Base-by-base conservation (phyloP, 2,888 invertebrate genomes). In the Erynnis tages region DNA sequence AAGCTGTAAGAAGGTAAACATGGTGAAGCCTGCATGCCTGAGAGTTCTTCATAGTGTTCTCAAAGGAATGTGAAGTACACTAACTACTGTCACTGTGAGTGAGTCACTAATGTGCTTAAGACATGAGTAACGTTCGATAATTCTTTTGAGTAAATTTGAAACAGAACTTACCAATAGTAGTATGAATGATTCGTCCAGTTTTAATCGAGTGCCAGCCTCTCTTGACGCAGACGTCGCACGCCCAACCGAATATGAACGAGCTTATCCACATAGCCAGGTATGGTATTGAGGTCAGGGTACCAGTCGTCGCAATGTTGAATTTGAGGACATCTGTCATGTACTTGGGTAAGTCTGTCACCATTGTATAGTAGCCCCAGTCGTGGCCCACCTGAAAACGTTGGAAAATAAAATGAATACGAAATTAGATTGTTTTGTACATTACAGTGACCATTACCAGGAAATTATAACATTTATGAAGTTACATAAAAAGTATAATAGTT, bases 341-440 rank as follows among this genome's bases (percentile, higher is more conserved):
- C 53, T 92, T 93, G 0, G 94, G 94, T 1, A 94, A 82, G 65
- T 94, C 93, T 8, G 93, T 93, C 10, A 93, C 92, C 91, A 94
- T 92, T 1, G 93, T 93, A 66, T 93, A 94, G 69, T 93, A 92
- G 0, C 93, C 93, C 93, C 93, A 94, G 60, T 93, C 89, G 60
- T 89, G 89, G 11, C 89, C 89, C 19, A 89, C 74, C 89, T 89
- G 69, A 0, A 71, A 68, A 13, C 0, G n/a, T 21, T 11, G 6
- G 4, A 37, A 21, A 10, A 32, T 13, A 14, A 5, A 11, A 2
- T n/a, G 2, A 11, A 27, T 27, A 27, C 2, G 8, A 27, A 27
- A 27, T n/a, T n/a, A n/a, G n/a, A n/a, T n/a, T n/a, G n/a, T n/a
- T n/a, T n/a, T n/a, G n/a, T n/a, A n/a, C n/a, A n/a, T n/a, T n/a